These are phyloP conservation scores for Phasianus colchicus DNA, from an alignment of 2,113 vertebrate species.

Conservation along the genomic window DNA sequence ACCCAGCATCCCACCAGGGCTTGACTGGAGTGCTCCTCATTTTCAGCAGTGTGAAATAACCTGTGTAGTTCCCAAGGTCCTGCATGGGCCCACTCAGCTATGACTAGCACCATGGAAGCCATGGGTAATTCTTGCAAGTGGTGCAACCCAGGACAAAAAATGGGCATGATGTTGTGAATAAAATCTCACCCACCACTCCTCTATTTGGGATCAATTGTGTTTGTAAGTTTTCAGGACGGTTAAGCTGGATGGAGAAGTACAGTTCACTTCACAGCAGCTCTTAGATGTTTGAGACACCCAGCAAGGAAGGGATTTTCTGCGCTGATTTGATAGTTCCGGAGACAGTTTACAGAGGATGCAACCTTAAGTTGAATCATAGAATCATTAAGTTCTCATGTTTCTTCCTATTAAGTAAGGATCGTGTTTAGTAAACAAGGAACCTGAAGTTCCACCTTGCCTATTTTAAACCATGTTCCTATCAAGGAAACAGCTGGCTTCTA, in stretches of 20 bases:
- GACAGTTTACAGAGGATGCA: conserved; percentile 40
- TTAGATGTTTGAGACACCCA: not conserved
- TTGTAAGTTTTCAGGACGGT: not conserved
- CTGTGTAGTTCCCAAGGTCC: not conserved
- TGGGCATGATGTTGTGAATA: not conserved
- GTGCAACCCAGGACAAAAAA: not conserved
- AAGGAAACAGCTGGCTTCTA: not conserved
- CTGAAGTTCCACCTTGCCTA: not conserved
- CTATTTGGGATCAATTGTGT: not conserved
- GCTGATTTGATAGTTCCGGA: conserved; percentile 12
- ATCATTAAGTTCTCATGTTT: conserved; percentile 3
- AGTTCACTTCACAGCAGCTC: not conserved
- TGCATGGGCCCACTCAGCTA: not conserved
- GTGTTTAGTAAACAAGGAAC: conserved; percentile 24
- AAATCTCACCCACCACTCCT: not conserved
- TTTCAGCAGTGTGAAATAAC: not conserved
- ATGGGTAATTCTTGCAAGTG: accelerated
- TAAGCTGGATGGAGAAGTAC: not conserved
- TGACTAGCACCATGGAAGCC: not conserved
- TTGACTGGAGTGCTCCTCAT: not conserved
- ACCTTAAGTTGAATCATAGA: not conserved
- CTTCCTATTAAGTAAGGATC: conserved; percentile 24
- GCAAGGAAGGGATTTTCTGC: not conserved
- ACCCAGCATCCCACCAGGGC: not conserved
- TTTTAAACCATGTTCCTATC: not conserved